Evolutionary conservation across 2,113 vertebrate species (phyloP).

Genomic region (Polypterus bichir): DNA sequence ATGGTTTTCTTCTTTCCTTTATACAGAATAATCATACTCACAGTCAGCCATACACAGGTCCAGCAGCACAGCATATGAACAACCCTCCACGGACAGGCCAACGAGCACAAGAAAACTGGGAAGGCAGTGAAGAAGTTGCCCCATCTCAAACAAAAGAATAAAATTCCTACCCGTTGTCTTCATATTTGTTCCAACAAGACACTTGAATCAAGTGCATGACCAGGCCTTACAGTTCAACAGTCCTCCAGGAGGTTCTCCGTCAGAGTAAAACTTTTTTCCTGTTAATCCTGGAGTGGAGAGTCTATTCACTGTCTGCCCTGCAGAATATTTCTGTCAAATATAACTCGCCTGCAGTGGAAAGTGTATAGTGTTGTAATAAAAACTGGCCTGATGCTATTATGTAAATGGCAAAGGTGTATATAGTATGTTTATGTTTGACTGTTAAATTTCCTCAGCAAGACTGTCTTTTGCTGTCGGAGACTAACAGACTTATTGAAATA

Average conservation of each 20-base stretch:
- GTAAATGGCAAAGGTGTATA: conserved; percentile 96
- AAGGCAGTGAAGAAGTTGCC: conserved; percentile 85
- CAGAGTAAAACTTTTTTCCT: conserved; percentile 72
- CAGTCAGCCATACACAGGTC: conserved; percentile 95
- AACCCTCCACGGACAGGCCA: conserved; percentile 86
- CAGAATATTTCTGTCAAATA: conserved; percentile 77
- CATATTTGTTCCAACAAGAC: conserved; percentile 68
- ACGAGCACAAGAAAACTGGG: conserved; percentile 96
- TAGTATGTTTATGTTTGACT: conserved; percentile 99
- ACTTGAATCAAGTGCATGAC: conserved; percentile 56
- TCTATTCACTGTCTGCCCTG: conserved; percentile 79
- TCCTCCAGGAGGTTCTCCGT: conserved; percentile 76
- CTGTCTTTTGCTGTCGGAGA: conserved; percentile 77
- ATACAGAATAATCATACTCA: conserved; percentile 92
- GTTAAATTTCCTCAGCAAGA: conserved; percentile 79
- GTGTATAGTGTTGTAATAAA: conserved; percentile 87
- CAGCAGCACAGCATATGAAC: conserved; percentile 98
- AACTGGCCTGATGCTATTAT: conserved; percentile 89
- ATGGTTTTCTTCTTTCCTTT: neutral
- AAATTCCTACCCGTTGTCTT: conserved; percentile 52
- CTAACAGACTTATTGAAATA: conserved; percentile 64
- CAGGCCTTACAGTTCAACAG: conserved; percentile 76
- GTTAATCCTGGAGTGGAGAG: conserved; percentile 75
- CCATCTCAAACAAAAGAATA: conserved; percentile 89
- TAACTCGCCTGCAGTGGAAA: conserved; percentile 85